These are phyloP conservation scores for Anagrus nilaparvatae DNA, from an alignment of 1,140 invertebrate genomes.

Conservation along the genomic window DNA sequence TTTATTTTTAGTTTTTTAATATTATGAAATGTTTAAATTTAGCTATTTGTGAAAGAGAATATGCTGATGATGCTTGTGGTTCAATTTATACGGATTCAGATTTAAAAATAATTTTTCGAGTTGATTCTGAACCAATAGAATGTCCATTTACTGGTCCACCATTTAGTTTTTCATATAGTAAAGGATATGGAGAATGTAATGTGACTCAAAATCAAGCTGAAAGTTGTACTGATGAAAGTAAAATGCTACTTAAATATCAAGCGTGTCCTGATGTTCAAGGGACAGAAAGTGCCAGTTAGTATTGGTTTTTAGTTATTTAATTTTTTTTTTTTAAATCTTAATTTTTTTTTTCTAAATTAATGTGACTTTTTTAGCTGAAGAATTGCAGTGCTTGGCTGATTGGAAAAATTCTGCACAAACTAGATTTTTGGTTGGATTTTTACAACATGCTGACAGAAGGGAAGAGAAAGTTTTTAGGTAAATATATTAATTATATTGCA, in stretches of 20 bases:
- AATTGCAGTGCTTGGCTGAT: constrained; percentile 51
- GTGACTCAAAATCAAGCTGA: constrained; percentile 50
- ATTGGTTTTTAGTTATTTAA: background rate
- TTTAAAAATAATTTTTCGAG: constrained; percentile 63
- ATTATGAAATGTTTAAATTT: no score
- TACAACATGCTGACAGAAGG: constrained; percentile 35
- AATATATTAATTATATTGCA: no score
- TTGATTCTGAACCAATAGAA: constrained; percentile 51
- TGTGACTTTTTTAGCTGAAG: constrained; percentile 42
- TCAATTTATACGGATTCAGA: constrained; percentile 60
- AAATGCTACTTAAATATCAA: constrained; percentile 53
- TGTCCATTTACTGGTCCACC: constrained; percentile 68
- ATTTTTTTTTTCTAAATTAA: background rate
- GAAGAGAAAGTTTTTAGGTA: constrained; percentile 51
- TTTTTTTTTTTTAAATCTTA: background rate
- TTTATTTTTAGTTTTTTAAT: constrained; percentile 14
- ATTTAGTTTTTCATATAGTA: constrained; percentile 69
- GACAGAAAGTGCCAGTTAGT: constrained; percentile 44
- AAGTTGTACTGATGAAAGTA: constrained; percentile 52
- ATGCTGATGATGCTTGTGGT: no score
- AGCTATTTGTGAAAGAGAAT: no score
- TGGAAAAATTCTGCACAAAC: constrained; percentile 59
- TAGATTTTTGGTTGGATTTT: constrained; percentile 48
- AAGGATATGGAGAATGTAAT: constrained; percentile 50
- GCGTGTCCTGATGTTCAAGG: constrained; percentile 52